These are phyloP conservation scores for Plecturocebus donacophilus DNA, from an alignment of 2,113 vertebrate genomes.

Conservation along the genomic window DNA sequence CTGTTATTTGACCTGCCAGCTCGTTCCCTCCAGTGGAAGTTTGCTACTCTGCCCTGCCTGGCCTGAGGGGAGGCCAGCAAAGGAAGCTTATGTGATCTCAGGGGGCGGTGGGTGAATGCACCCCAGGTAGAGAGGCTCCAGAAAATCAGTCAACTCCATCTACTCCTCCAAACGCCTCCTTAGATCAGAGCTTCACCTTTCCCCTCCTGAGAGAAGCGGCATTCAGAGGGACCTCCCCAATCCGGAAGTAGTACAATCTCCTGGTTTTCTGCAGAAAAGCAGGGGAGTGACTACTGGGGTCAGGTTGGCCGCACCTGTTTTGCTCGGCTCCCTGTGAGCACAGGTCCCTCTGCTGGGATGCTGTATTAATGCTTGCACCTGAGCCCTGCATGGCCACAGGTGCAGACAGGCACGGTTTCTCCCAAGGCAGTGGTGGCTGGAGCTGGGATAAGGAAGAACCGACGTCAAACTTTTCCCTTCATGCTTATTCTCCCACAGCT, in stretches of 20 bases:
- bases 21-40: neutral
- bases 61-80: neutral
- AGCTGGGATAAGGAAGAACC: neutral
- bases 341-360: neutral
- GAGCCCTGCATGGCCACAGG: neutral
- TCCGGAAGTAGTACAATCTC: neutral
- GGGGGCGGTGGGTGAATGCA: fast-evolving
- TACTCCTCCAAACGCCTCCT: neutral
- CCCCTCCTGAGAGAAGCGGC: neutral
- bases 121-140: too few relatives aligned
- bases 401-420: neutral
- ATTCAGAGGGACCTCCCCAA: neutral
- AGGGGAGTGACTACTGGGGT: neutral
- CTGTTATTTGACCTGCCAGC: neutral
- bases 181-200: neutral
- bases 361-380: too few relatives aligned
- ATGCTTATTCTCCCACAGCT: neutral
- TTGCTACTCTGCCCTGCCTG: neutral
- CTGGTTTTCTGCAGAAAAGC: neutral
- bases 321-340: neutral
- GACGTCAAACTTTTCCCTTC: too few relatives aligned
- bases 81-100: neutral
- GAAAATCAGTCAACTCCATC: neutral
- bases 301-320: neutral
- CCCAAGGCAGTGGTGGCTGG: neutral